phyloP scores from a whole-genome alignment of 2,888 invertebrate species.

The Alloplasta piceator region DNA sequence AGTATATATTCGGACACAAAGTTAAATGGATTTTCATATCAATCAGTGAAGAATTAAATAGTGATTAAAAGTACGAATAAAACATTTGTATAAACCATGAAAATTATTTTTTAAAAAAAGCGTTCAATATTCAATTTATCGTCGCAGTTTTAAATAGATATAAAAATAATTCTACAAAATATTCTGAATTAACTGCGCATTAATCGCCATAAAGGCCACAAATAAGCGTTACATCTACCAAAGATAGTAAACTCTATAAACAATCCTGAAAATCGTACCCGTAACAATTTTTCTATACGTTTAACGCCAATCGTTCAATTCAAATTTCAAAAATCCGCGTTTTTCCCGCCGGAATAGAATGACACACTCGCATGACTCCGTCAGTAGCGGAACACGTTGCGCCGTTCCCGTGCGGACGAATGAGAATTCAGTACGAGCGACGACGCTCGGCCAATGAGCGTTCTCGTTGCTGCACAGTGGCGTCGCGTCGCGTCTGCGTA shows the following conservation, averaged over 20 bases:
- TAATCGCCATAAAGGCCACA: no score
- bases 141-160: no score
- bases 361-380: conserved; percentile 42
- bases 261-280: no score
- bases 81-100: no score
- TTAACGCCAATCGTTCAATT: no score
- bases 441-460: conserved; percentile 50
- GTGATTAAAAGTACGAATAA: neutral
- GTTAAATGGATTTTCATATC: neutral
- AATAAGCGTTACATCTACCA: no score
- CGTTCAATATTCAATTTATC: no score
- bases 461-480: conserved; percentile 53
- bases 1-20: neutral
- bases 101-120: no score
- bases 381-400: conserved; percentile 53
- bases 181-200: no score
- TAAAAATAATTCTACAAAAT: neutral
- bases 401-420: neutral
- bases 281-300: no score
- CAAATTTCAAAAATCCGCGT: neutral
- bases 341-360: conserved; percentile 14
- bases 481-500: conserved; percentile 65
- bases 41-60: neutral
- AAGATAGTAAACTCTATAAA: no score
- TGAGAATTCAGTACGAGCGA: neutral